Evolutionary conservation across 2,797 vertebrate species (phyloP).

Genomic region (Poeciliopsis infans): DNA sequence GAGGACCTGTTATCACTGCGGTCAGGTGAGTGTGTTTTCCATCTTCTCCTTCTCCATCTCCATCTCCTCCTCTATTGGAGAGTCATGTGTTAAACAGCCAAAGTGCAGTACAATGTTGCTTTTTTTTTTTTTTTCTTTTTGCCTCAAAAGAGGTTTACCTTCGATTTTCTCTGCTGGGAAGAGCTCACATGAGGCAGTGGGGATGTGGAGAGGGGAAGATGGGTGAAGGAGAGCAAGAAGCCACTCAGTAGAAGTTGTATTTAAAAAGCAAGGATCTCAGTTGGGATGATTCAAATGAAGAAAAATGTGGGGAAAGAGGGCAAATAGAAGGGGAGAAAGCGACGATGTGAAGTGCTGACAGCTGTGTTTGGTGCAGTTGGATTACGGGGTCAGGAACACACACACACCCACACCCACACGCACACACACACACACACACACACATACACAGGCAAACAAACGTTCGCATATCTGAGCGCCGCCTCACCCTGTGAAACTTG

Average conservation of each 20-base stretch:
- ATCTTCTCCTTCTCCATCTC: conserved; percentile 15
- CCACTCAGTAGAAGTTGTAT: conserved; percentile 75
- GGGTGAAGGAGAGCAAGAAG: conserved; percentile 61
- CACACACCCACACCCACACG: conserved; percentile 60
- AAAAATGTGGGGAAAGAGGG: conserved; percentile 10
- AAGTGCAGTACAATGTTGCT: conserved; percentile 27
- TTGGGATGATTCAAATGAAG: conserved; percentile 39
- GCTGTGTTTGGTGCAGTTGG: conserved; percentile 71
- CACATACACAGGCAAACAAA: conserved; percentile 53
- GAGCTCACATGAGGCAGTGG: conserved; percentile 61
- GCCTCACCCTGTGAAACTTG: conserved; percentile 70
- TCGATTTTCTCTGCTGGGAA: conserved; percentile 76
- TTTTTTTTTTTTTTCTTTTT: conserved; percentile 19
- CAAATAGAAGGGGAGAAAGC: not conserved
- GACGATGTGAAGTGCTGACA: conserved; percentile 71
- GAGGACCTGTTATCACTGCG: conserved; percentile 15
- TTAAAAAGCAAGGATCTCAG: conserved; percentile 68
- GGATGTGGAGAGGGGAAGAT: conserved; percentile 28
- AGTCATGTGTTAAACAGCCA: conserved; percentile 51
- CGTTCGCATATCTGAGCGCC: conserved; percentile 51
- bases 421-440: conserved; percentile 59
- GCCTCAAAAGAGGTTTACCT: conserved; percentile 70
- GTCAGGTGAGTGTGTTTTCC: conserved; percentile 37
- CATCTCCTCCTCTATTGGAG: conserved; percentile 13
- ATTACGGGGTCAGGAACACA: conserved; percentile 72